These are phyloP conservation scores for Calephelis perditalis DNA, from an alignment of 2,888 invertebrate genomes.

Conservation along the genomic window DNA sequence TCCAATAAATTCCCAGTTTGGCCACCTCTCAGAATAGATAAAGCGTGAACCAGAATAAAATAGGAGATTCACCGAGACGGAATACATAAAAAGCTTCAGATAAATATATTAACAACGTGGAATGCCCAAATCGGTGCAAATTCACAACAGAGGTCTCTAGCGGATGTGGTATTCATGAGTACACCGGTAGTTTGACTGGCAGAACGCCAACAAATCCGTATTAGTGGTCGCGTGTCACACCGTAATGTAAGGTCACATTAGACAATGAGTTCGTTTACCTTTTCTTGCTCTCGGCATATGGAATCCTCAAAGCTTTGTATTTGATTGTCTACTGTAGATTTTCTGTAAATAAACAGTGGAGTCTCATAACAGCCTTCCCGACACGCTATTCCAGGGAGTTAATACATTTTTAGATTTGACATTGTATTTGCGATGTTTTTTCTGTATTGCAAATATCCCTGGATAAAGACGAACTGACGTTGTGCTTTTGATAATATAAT, in stretches of 20 bases:
- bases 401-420: too few relatives aligned
- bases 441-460: too few relatives aligned
- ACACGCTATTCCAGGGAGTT: too few relatives aligned
- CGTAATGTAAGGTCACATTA: slow-evolving; percentile 18
- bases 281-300: background rate
- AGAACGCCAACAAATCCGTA: slow-evolving; percentile 53
- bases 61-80: slow-evolving; percentile 2
- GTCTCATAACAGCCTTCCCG: too few relatives aligned
- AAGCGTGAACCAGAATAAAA: slow-evolving; percentile 8
- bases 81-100: slow-evolving; percentile 18
- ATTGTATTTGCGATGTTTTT: too few relatives aligned
- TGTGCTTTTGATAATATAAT: too few relatives aligned
- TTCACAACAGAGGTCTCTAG: slow-evolving; percentile 35
- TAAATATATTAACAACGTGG: slow-evolving; percentile 31
- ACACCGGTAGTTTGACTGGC: slow-evolving; percentile 41
- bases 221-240: slow-evolving; percentile 43
- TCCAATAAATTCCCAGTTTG: slow-evolving; percentile 3
- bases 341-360: too few relatives aligned
- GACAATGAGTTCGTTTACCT: background rate
- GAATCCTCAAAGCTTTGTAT: too few relatives aligned
- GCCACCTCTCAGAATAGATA: slow-evolving; percentile 11
- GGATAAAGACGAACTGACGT: too few relatives aligned
- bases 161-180: slow-evolving; percentile 44
- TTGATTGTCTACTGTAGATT: too few relatives aligned
- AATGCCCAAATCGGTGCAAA: slow-evolving; percentile 33